phyloP scores from a whole-genome alignment of 2,888 invertebrate genomes.

The Cetonia aurata region DNA sequence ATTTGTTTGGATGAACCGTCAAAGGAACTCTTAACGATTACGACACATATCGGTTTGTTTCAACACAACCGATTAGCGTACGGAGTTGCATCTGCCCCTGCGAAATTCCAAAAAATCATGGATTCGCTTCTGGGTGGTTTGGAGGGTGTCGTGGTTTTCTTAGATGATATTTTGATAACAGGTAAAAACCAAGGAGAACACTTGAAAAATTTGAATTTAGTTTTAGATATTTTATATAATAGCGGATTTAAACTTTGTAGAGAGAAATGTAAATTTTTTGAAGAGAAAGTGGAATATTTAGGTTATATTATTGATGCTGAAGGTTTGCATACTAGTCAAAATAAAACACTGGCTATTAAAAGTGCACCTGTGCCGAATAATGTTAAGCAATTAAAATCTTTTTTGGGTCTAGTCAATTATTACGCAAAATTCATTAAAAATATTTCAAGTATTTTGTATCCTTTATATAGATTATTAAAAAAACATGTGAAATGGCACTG shows the following conservation, averaged over 20 bases:
- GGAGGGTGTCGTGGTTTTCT: too few species aligned
- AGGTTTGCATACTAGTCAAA: neutral
- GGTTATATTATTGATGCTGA: neutral
- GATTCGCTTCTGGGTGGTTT: too few species aligned
- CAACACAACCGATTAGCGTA: conserved; percentile 45
- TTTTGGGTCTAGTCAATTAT: conserved; percentile 13
- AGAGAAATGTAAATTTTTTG: neutral
- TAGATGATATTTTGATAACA: too few species aligned
- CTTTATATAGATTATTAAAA: neutral
- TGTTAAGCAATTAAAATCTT: conserved; percentile 15
- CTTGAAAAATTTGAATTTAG: too few species aligned
- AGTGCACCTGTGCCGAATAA: conserved; percentile 1
- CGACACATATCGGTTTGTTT: conserved; percentile 48
- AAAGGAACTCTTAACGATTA: conserved; percentile 42
- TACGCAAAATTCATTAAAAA: conserved; percentile 4
- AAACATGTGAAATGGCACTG: too few species aligned
- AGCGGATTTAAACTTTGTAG: too few species aligned
- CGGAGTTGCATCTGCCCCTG: conserved; percentile 33
- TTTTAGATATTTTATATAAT: too few species aligned
- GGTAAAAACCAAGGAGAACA: too few species aligned
- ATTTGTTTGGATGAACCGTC: conserved; percentile 40
- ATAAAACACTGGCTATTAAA: conserved; percentile 3
- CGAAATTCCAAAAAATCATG: too few species aligned
- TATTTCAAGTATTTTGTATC: neutral
- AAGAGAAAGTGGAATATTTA: too few species aligned